Base-by-base conservation (phyloP, 2,113 vertebrate species). In the Sturnus vulgaris region DNA sequence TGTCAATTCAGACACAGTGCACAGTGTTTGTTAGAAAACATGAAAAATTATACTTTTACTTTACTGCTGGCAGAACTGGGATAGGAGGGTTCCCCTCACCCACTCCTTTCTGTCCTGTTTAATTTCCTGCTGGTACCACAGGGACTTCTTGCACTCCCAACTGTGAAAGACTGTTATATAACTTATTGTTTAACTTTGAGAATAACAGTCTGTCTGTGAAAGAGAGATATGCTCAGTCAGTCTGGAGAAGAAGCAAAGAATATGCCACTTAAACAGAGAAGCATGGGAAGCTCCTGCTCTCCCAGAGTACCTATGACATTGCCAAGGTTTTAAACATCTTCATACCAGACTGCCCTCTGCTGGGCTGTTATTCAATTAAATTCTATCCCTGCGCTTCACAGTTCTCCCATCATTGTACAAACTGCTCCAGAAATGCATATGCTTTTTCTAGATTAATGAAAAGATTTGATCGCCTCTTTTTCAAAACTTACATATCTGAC, bases 321-420 rank as follows among this genome's bases (percentile, higher is more conserved):
- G 59, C 15, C 55, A 31, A 25, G 31, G 39, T 68, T 88, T 92
- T n/a, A 63, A 92, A 78, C 87, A 90, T 77, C 85, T 92, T 88
- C 85, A 83, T 93, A 95, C 94, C 76, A 95, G 61, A 89, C 96
- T 96, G 95, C 97, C 98, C 97, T 97, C 98, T 98, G 83, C 97
- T 97, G 98, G 98, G 39, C 71, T 57, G 27, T 42, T 57, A 50
- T 3, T 81, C 42, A 60, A 78, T 81, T 21, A 60, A 69, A 47
- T 22, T n/a, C 50, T 13, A 56, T 15, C 6, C 17, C 46, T 50
- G 25, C 69, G 65, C 24, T 33, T 68, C 12, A 28, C 24, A 69
- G n/a, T 6, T 63, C 25, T 37, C 15, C 6, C 18, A 15, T 20
- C 15, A 40, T 14, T 24, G 42, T 24, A 90, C 9, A 88, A 88